Evolutionary conservation across 2,113 vertebrate genomes (phyloP).

Genomic region (Catharus bicknelli): DNA sequence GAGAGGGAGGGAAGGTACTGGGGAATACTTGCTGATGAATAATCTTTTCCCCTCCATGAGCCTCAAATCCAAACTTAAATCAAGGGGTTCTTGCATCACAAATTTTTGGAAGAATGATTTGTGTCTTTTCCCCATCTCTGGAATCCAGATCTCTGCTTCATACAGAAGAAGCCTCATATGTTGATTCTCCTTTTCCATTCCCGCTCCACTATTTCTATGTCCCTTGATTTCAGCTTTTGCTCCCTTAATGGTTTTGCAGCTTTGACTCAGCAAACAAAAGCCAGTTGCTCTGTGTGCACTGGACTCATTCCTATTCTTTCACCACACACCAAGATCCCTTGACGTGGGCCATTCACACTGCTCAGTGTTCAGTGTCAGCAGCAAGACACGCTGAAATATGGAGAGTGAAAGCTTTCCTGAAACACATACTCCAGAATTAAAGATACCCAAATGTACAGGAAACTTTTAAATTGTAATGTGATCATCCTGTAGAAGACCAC

Average conservation of each 20-base stretch:
- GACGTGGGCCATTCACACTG: slow-evolving; percentile 41
- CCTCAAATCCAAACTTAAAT: not conserved
- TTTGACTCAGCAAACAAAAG: slow-evolving; percentile 65
- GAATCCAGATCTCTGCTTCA: not conserved
- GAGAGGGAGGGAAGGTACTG: not conserved
- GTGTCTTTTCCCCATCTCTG: not conserved
- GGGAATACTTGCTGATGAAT: not conserved
- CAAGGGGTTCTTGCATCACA: not conserved
- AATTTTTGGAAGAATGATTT: not conserved
- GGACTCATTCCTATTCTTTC: slow-evolving; percentile 47
- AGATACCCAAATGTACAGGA: slow-evolving; percentile 9
- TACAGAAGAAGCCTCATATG: not conserved
- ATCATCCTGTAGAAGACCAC: slow-evolving; percentile 37
- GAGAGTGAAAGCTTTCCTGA: slow-evolving; percentile 25
- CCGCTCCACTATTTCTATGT: slow-evolving; percentile 1
- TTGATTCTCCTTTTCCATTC: slow-evolving; percentile 3
- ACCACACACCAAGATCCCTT: slow-evolving; percentile 48
- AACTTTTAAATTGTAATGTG: not conserved
- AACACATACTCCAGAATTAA: slow-evolving; percentile 23
- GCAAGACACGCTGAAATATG: not conserved
- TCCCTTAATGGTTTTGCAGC: slow-evolving; percentile 56
- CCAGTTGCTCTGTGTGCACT: slow-evolving; percentile 48
- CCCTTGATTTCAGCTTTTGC: slow-evolving; percentile 46
- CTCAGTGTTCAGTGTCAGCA: slow-evolving; percentile 37
- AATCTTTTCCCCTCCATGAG: not conserved